Evolutionary conservation across 2,113 vertebrate species (phyloP).

Genomic region (Empidonax alnorum): DNA sequence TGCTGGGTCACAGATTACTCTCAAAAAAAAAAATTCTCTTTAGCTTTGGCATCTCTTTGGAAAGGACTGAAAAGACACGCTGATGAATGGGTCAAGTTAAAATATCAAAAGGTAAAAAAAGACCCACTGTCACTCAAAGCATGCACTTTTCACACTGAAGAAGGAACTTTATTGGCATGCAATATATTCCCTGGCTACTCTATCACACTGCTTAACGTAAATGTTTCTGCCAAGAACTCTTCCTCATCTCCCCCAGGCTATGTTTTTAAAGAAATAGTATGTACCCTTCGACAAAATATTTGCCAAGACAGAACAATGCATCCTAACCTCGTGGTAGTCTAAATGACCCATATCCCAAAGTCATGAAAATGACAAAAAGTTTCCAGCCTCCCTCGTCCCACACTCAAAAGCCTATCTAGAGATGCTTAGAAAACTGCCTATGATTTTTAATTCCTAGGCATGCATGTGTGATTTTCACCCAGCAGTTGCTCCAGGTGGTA

Average conservation of each 20-base stretch:
- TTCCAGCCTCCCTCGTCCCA: not conserved
- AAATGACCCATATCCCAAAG: not conserved
- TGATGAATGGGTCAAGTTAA: slow-evolving; percentile 31
- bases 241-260: not conserved
- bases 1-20: slow-evolving; percentile 36
- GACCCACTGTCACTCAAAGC: slow-evolving; percentile 13
- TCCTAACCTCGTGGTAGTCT: not conserved
- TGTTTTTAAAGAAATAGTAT: not conserved
- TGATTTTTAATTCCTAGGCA: not conserved
- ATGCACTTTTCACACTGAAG: not conserved
- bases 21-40: slow-evolving; percentile 11
- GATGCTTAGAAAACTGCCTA: not conserved
- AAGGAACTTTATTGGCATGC: slow-evolving; percentile 36
- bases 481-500: not conserved
- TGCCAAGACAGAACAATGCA: not conserved
- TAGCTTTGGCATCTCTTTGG: slow-evolving; percentile 28
- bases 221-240: not conserved
- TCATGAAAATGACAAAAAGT: not conserved
- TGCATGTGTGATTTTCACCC: not conserved
- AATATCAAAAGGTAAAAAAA: slow-evolving; percentile 40
- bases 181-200: not conserved
- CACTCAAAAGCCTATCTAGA: not conserved
- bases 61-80: slow-evolving; percentile 1
- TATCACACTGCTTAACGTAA: not conserved
- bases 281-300: not conserved